Base-by-base conservation (phyloP, 2,888 invertebrate species). In the Megamerina dolium region DNA sequence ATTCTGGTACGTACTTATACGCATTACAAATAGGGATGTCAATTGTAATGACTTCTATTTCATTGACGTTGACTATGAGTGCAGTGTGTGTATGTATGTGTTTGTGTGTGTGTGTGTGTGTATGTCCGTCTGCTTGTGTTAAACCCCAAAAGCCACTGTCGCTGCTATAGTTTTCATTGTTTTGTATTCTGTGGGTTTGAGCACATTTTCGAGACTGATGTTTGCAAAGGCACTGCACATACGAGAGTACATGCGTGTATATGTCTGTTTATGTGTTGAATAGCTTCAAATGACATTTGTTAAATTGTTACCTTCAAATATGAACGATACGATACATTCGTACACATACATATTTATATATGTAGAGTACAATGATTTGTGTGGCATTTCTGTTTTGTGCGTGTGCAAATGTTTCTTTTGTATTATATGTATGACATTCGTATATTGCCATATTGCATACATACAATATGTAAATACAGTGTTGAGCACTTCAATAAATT, bases 321-420 rank as follows among this genome's bases (percentile, higher is more conserved):
- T n/a, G 12, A 29, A 31, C 37, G 17, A 5, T 17, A 14, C 20
- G 29, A 43, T 23, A 31, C 35, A 23, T 20, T 27, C 14, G 29
- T 30, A 33, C 31, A 26, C 17, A 18, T 38, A 40, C 45, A 51
- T 19, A 50, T 43, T 48, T 41, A 53, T 49, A 49, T 50, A 51
- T 51, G 48, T 18, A 14, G n/a, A 23, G 14, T 16, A 32, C 33
- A 57, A 60, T 60, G 61, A 61, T 60, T 60, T 60, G 61, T 60
- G 61, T 60, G 55, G 59, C 54, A 57, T 59, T 59, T 53, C 27
- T 54, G 56, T 54, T 60, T 57, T 58, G 54, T 48, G 51, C 50
- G 40, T 39, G 19, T 21, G 13, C 26, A 35, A n/a, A n/a, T 39
- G 34, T 23, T 38, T 35, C 30, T 43, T 17, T 37, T 26, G 14